phyloP scores from a whole-genome alignment of 2,888 invertebrate genomes.

The Habroteleia sp. region DNA sequence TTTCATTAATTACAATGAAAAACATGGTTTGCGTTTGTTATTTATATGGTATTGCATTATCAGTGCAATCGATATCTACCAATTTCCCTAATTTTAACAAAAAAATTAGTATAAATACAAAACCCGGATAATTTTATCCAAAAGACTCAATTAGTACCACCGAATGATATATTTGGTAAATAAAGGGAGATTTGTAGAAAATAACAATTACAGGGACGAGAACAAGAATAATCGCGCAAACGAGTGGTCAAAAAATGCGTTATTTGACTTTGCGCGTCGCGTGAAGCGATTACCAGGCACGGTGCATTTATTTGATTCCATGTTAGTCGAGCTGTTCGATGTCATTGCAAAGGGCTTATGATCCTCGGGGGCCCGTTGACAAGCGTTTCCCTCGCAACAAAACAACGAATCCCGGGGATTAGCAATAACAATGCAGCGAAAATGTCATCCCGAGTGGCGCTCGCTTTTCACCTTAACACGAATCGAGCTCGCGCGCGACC shows the following conservation, averaged over 20 bases:
- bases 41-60: no score
- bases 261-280: constrained; percentile 33
- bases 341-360: constrained; percentile 54
- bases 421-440: constrained; percentile 57
- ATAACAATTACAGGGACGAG: constrained; percentile 6
- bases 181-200: not conserved
- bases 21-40: no score
- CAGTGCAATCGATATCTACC: no score
- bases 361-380: constrained; percentile 50
- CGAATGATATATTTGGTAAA: no score
- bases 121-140: no score
- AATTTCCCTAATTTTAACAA: no score
- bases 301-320: constrained; percentile 50
- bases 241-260: constrained; percentile 5
- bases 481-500: constrained; percentile 25
- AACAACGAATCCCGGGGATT: constrained; percentile 58
- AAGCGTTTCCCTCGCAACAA: constrained; percentile 55
- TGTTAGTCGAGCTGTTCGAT: constrained; percentile 52
- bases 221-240: no score
- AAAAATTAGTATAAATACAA: no score
- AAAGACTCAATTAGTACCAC: no score
- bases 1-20: no score
- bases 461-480: constrained; percentile 54
- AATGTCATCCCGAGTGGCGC: constrained; percentile 54
- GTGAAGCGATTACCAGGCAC: constrained; percentile 39